Evolutionary conservation across 2,113 vertebrate species (phyloP), one percentile per base, ranked within the genome.

Genomic region (Sander vitreus): DNA sequence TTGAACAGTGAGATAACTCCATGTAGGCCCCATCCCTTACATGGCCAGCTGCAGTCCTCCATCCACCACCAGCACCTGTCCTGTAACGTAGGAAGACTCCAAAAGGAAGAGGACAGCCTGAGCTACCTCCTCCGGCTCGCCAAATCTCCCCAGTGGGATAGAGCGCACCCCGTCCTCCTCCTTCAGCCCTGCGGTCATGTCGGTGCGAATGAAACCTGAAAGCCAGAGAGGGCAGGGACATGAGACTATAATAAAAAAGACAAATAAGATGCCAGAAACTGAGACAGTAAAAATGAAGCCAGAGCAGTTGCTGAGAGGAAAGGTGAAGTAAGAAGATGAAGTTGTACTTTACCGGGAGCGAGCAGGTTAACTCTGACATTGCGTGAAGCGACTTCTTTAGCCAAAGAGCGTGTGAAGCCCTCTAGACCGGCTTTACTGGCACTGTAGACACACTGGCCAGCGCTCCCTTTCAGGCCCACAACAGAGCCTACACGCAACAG

Each of bases 321-420:
- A 79, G 63, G 18, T 11, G 43, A n/a, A 30, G 18, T 59, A 15
- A 67, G 1, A 65, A 33, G 43, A 21, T 8, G 11, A 36, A 11
- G 23, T 6, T 8, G 23, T 8, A 0, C 1, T 81, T 90, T 87
- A 99, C 97, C 97, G 95, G 98, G 98, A 91, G 96, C 97, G 84
- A 99, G 93, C 53, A 99, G 93, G 33, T 99, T 99, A 53, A 99
- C 97, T 62, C 96, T 93, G 83, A 99, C 93, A 62, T 97, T 94
- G 21, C 95, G 97, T 81, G 92, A 96, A 11, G 93, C 97, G 1
- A 99, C 97, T 92, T 99, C 98, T 94, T 97, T 99, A 70, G 98
- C 98, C 78, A 99, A 93, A 39, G 97, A 97, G 30, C 96, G 94
- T 18, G 97, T 98, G 95, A 99, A 98, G 57, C 97, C 97, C 74